Percentiles rank a stretch among this genome's conserved stretches.
phyloP scores from a whole-genome alignment of 2,888 invertebrate species.

The Hyalella azteca region DNA sequence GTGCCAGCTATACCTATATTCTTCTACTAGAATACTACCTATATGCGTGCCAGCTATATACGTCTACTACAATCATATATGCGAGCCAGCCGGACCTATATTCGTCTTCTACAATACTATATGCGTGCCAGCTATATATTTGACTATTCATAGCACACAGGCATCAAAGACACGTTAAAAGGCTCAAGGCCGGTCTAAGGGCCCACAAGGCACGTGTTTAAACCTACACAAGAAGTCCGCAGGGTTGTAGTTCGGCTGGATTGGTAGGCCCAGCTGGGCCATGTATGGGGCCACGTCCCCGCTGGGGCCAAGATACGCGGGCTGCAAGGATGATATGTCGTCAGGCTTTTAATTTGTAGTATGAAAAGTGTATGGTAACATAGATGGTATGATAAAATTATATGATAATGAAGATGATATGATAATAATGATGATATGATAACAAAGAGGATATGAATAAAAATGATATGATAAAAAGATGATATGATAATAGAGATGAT shows the following conservation, averaged over 20 bases:
- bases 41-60: neutral
- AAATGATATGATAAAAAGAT: too few species aligned
- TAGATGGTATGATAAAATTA: neutral
- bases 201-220: neutral
- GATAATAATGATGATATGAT: neutral
- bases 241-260: constrained; percentile 80
- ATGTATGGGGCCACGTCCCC: constrained; percentile 76
- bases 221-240: constrained; percentile 80
- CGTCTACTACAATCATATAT: neutral
- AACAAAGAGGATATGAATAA: neutral
- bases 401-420: neutral
- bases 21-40: neutral
- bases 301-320: constrained; percentile 78
- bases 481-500: neutral
- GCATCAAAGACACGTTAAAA: neutral
- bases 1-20: neutral
- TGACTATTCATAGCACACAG: neutral
- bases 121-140: too few species aligned
- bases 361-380: neutral
- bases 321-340: constrained; percentile 62
- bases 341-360: neutral
- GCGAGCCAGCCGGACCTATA: neutral
- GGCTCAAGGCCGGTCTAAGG: neutral
- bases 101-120: neutral
- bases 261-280: constrained; percentile 72